phyloP scores from a whole-genome alignment of 2,797 vertebrate genomes.

The Spinibarbus caldwelli region DNA sequence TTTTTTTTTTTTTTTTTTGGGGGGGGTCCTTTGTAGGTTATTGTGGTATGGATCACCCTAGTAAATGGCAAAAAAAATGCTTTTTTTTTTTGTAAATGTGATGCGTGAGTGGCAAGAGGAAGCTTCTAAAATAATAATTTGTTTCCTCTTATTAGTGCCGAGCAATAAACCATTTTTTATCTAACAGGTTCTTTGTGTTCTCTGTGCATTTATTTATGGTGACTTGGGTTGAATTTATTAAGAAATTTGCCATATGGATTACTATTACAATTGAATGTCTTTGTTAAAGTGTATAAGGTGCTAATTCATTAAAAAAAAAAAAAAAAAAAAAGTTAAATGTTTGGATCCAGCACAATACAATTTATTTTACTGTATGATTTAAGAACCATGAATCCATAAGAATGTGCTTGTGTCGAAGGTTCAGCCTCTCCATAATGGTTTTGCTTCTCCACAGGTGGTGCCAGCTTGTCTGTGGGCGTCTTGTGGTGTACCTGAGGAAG shows the following conservation, averaged over 20 bases:
- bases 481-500: constrained; percentile 50
- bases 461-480: constrained; percentile 51
- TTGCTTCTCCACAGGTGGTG: constrained; percentile 66
- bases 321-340: background rate
- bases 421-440: background rate
- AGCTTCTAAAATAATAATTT: background rate
- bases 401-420: background rate
- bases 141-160: background rate
- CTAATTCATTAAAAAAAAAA: too few relatives aligned
- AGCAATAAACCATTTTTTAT: background rate
- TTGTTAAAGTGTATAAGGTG: background rate
- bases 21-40: too few relatives aligned
- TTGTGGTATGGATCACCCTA: too few relatives aligned
- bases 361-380: background rate
- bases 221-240: background rate
- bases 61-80: too few relatives aligned
- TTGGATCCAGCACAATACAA: background rate
- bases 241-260: background rate
- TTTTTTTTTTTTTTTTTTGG: too few relatives aligned
- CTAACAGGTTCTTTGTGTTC: background rate
- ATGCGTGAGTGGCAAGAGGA: background rate
- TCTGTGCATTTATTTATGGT: background rate
- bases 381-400: background rate
- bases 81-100: background rate
- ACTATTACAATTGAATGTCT: background rate